A percentile compares a stretch with the other conserved stretches of the same genome.
These are phyloP conservation scores for Chelonia mydas DNA, from an alignment of 2,797 vertebrate genomes.

Conservation along the genomic window DNA sequence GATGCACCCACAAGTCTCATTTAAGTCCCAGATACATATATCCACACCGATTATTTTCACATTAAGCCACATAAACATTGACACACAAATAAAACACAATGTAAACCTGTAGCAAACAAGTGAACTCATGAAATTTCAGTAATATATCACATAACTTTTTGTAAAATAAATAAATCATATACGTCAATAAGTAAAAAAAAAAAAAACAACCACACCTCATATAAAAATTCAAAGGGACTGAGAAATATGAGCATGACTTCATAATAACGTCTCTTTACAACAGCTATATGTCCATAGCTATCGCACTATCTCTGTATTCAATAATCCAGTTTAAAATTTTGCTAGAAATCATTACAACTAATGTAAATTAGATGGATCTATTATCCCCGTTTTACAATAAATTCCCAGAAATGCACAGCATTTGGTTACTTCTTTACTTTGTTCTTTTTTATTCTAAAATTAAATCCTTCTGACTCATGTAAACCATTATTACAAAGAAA, in stretches of 20 bases:
- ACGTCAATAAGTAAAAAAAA: background rate
- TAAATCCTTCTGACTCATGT: constrained; percentile 71
- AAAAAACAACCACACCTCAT: background rate
- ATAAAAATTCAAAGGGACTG: background rate
- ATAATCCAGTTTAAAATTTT: constrained; percentile 38
- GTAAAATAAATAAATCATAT: fast-evolving
- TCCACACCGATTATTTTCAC: background rate
- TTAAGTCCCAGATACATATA: background rate
- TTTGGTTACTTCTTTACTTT: constrained; percentile 52
- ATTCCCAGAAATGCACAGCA: background rate
- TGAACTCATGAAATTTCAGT: background rate
- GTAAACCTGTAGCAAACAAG: background rate
- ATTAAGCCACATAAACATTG: background rate
- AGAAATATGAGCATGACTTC: constrained; percentile 32
- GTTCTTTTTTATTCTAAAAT: constrained; percentile 62
- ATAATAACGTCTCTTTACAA: constrained; percentile 57
- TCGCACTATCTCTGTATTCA: constrained; percentile 17
- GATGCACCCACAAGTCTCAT: background rate
- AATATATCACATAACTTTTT: background rate
- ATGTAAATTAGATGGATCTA: constrained; percentile 12
- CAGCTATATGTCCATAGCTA: background rate
- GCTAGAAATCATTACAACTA: constrained; percentile 52
- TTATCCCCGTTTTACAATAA: constrained; percentile 35
- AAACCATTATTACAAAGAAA: constrained; percentile 75
- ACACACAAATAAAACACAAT: background rate